Percentiles rank a stretch among this genome's conserved stretches.
These are phyloP conservation scores for Saccostrea cuccullata DNA, from an alignment of 1,140 invertebrate species.

Conservation along the genomic window DNA sequence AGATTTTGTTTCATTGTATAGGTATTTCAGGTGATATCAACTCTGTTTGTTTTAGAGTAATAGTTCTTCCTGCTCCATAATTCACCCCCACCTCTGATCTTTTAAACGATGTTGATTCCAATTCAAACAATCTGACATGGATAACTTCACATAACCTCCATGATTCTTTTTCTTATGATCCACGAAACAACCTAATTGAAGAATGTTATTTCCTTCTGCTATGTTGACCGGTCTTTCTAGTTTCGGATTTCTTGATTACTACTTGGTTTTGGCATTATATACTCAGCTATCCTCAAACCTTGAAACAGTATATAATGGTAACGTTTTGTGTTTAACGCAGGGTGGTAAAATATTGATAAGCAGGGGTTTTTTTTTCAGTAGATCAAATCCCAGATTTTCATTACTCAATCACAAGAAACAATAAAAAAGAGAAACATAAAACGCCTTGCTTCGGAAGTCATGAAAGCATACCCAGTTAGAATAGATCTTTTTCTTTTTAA, in stretches of 20 bases:
- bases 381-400: not conserved
- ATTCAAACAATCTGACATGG: not conserved
- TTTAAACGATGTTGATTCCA: not conserved
- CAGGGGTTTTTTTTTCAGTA: not conserved
- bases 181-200: not conserved
- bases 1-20: not conserved
- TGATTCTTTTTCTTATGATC: not conserved
- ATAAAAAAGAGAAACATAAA: slow-evolving; percentile 5
- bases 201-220: not conserved
- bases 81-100: not conserved
- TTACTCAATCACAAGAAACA: not conserved
- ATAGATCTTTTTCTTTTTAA: not conserved
- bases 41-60: not conserved
- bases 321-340: not conserved
- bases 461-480: not conserved
- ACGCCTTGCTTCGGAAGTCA: not conserved
- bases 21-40: not conserved
- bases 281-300: not conserved
- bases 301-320: not conserved
- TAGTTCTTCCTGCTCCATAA: not conserved
- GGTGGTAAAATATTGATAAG: slow-evolving; percentile 30
- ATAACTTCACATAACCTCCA: not conserved
- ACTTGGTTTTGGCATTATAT: slow-evolving; percentile 6
- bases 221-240: slow-evolving; percentile 5
- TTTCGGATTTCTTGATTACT: not conserved